These are phyloP conservation scores for Acheta domesticus DNA, from an alignment of 2,888 invertebrate species.

Conservation along the genomic window DNA sequence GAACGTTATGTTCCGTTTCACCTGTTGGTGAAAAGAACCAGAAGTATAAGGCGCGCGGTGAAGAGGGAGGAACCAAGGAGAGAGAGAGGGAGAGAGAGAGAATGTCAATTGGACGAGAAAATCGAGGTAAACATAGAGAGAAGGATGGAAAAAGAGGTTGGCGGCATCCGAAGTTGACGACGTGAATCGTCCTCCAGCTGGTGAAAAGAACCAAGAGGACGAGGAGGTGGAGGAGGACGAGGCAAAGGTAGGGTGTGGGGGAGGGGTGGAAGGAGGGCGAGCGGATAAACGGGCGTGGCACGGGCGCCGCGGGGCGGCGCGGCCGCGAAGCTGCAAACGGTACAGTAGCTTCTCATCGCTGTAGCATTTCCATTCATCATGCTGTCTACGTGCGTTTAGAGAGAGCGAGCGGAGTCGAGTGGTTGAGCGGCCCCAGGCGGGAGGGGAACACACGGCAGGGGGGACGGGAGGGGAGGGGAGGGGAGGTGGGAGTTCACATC, in stretches of 20 bases:
- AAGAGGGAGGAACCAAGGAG: too few relatives aligned
- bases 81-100: too few relatives aligned
- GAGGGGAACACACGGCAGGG: neutral
- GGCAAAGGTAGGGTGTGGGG: neutral
- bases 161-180: too few relatives aligned
- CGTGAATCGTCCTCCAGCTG: too few relatives aligned
- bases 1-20: too few relatives aligned
- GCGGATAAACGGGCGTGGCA: neutral
- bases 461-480: neutral
- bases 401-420: neutral
- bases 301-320: neutral
- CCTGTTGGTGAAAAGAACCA: too few relatives aligned
- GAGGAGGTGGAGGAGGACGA: neutral
- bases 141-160: too few relatives aligned
- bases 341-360: constrained; percentile 18
- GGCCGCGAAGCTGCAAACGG: constrained; percentile 1
- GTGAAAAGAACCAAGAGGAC: too few relatives aligned
- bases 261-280: neutral
- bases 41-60: too few relatives aligned
- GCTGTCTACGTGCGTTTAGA: constrained; percentile 1
- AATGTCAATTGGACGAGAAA: too few relatives aligned
- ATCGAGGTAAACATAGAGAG: too few relatives aligned
- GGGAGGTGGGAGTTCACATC: neutral
- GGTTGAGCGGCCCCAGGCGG: neutral
- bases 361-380: neutral